Evolutionary conservation across 2,797 vertebrate species (phyloP).

Genomic region (Picus viridis): DNA sequence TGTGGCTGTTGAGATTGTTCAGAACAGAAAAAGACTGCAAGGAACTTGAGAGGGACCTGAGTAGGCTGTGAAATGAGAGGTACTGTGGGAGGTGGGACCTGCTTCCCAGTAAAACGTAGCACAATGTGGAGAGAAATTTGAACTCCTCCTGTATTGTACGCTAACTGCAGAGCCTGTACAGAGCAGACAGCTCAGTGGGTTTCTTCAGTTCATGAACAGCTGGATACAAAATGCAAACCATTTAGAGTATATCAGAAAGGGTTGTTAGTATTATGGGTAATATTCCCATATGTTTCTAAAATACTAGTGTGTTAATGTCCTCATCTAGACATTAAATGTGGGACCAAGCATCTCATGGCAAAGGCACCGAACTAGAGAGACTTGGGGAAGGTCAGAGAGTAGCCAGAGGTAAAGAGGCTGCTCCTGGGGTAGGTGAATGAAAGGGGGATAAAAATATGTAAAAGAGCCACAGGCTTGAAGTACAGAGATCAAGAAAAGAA

Average conservation of each 20-base stretch:
- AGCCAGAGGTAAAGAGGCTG: background rate
- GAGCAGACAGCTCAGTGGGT: background rate
- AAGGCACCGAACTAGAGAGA: background rate
- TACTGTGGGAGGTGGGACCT: background rate
- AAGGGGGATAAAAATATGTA: background rate
- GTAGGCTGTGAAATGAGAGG: conserved; percentile 13
- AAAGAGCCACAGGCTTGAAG: background rate
- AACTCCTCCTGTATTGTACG: background rate
- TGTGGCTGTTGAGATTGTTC: background rate
- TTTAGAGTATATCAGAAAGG: background rate
- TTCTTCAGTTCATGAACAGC: background rate
- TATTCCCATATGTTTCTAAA: background rate
- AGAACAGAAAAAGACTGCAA: background rate
- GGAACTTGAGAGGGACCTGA: background rate
- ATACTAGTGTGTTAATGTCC: background rate
- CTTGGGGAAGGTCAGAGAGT: background rate
- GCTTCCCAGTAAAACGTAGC: background rate
- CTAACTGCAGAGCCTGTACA: background rate
- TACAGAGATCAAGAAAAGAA: background rate
- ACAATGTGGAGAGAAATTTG: background rate
- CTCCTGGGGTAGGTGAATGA: background rate
- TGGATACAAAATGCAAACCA: background rate
- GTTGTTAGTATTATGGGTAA: background rate
- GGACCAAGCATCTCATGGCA: background rate
- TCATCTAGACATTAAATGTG: background rate